Evolutionary conservation across 2,797 vertebrate species (phyloP).

Genomic region (Trichosurus vulpecula): DNA sequence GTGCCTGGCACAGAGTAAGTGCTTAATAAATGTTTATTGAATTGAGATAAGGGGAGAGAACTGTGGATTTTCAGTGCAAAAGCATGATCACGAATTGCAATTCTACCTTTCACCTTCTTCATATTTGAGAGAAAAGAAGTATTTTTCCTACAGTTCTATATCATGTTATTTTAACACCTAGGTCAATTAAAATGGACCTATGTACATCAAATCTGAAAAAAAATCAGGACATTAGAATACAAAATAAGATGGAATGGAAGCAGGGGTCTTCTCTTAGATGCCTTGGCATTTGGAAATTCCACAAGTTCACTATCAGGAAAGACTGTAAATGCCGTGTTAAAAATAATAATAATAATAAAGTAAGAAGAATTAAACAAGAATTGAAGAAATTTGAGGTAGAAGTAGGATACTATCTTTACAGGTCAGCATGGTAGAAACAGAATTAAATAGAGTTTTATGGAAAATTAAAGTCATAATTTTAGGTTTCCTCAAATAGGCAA

Average conservation of each 20-base stretch:
- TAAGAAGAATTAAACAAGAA: neutral
- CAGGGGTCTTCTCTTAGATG: neutral
- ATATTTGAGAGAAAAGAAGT: neutral
- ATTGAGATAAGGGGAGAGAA: neutral
- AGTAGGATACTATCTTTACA: constrained; percentile 28
- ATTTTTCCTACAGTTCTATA: neutral
- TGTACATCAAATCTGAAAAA: neutral
- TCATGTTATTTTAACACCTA: neutral
- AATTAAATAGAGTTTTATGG: constrained; percentile 61
- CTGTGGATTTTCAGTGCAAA: neutral
- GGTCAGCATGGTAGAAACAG: constrained; percentile 50
- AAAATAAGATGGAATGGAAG: neutral
- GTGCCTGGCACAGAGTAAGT: neutral
- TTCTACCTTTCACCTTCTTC: neutral
- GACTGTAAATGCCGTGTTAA: neutral
- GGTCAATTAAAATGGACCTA: neutral
- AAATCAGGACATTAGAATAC: neutral
- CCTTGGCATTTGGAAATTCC: constrained; percentile 49
- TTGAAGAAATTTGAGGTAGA: constrained; percentile 4
- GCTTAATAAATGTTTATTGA: neutral
- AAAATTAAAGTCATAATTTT: constrained; percentile 61
- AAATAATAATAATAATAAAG: constrained; percentile 11
- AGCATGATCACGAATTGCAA: neutral
- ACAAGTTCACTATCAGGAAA: constrained; percentile 44
- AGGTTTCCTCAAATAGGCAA: constrained; percentile 49